Evolutionary conservation across 2,113 vertebrate species (phyloP), one percentile per base, ranked within the genome.

Genomic region (Corythoichthys intestinalis): DNA sequence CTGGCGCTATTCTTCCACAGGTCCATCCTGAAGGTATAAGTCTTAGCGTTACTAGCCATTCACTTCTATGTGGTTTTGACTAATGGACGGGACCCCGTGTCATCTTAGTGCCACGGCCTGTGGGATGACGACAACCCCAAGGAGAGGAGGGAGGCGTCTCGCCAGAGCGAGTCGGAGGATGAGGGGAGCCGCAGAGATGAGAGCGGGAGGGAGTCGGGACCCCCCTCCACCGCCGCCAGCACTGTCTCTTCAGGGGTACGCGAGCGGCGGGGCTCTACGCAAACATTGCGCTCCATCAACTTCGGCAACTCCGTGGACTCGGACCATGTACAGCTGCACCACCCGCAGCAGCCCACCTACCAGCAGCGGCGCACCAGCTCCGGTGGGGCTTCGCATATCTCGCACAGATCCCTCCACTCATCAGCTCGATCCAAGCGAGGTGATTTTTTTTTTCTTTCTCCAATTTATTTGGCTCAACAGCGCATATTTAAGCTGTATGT

Each of bases 1-100:
- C 91, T 99, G 70, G 94, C 95, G 49, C 93, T 98, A 12, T 98
- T 99, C 90, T 99, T 99, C 81, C 97, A 99, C 73, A 93, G 97
- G 82, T 98, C 97, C 54, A 99, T 99, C 75, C 87, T 99, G 65
- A 99, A 98, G 96, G 97, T 99, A 47, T n/a, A 50, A 11, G 2
- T 4, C 6, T 34, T 56, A 11, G 10, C 53, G 52, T n/a, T 10
- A 28, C 9, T 9, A 4, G 20, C 53, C 11, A 56, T 28, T 28
- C 20, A 10, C 11, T 8, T 28, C 28, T 20, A 11, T 10, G 17
- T 39, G 56, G 4, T 49, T 72, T 56, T 64, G 44, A 6, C 11
- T 13, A 20, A 34, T 3, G 56, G n/a, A 7, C 7, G 53, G 9
- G 1, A 12, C 56, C 47, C 5, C 34, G 12, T 35, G 56, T 13